Base-by-base conservation (phyloP, 2,113 vertebrate species). In the Peucedramus taeniatus region DNA sequence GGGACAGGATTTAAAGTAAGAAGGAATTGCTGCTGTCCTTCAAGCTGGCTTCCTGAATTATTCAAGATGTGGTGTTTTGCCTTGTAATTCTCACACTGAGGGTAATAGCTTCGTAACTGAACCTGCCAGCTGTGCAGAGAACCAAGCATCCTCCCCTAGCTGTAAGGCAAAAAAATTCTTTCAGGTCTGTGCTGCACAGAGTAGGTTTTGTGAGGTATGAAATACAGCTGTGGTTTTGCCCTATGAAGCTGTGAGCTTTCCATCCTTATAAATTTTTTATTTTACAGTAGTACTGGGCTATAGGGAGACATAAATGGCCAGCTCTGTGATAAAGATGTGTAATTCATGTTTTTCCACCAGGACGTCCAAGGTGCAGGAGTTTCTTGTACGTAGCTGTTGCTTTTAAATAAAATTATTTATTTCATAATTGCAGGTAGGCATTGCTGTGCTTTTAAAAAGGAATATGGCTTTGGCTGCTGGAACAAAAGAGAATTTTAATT, bases 401-500 rank as follows among this genome's bases (percentile, higher is more conserved):
- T 89, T 87, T 87, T 59, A 79, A 91, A 64, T 77, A 3, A 60
- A 79, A 61, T 39, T 0, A 49, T 22, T 66, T 59, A 17, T 60
- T 72, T 77, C 30, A 10, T 89, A 74, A 83, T 81, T 90, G 69
- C 47, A 83, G 40, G 22, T 66, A 66, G 20, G 51, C 40, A 57
- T 63, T 91, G 87, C 63, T 83, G 4, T 33, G n/a, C 63, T 90
- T 83, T 83, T 80, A 63, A 86, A 94, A 83, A 51, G 45, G 35
- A 59, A 91, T 30, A n/a, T 70, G 39, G 24, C 47, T 75, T 89
- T 89, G 80, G 77, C 49, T 89, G n/a, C 49, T 95, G 61, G 53
- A 92, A 71, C 37, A 90, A 92, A 95, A 65, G 39, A 61, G 37
- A 87, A 59, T 96, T 80, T 86, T 49, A 85, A 88, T 93, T 90